Base-by-base conservation (phyloP, 2,888 invertebrate genomes). In the Acholoe squamosa region DNA sequence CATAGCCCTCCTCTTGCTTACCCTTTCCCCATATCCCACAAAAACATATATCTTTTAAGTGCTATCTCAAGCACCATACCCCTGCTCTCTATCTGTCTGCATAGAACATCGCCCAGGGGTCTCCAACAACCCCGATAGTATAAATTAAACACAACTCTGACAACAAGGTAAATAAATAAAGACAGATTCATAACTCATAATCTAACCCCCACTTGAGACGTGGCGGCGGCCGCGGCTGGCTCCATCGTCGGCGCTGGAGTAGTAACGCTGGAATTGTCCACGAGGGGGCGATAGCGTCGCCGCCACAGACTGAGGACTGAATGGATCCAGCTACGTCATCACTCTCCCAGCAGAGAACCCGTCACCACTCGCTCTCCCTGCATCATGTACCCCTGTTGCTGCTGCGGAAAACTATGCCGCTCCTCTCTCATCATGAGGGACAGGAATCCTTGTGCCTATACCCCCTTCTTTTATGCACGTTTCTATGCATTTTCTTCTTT, bases 41-140 rank as follows among this genome's bases (percentile, higher is more conserved):
- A 61, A 61, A 61, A 61, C 19, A 61, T 14, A 61, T 19, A 61
- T 14, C 61, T 61, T 61, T 19, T 61, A 61, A 61, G 61, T 61
- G 61, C 19, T 14, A 61, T 61, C 61, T 61, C 22, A 61, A 61
- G 61, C 22, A 61, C 61, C 61, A 14, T 61, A 43, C 43, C 61
- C n/a, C 61, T 61, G 61, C n/a, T 61, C 61, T 61, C 22, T 61
- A n/a, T 61, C 61, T 61, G 61, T 61, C 61, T 61, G 19, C 61
- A 61, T n/a, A 61, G 61, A 61, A 61, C 61, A 61, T 19, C 5
- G 61, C 61, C 61, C 12, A 61, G 22, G 61, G 61, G 61, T n/a
- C 61, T 19, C 61, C 61, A 19, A 7, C 22, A 61, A 61, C 61
- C 61, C 22, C 43, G 3, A 43, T 43, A 61, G 61, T 61, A 61